Percentiles rank a stretch among this genome's conserved stretches.
phyloP scores from a whole-genome alignment of 2,113 vertebrate species.

The Struthidea cinerea region DNA sequence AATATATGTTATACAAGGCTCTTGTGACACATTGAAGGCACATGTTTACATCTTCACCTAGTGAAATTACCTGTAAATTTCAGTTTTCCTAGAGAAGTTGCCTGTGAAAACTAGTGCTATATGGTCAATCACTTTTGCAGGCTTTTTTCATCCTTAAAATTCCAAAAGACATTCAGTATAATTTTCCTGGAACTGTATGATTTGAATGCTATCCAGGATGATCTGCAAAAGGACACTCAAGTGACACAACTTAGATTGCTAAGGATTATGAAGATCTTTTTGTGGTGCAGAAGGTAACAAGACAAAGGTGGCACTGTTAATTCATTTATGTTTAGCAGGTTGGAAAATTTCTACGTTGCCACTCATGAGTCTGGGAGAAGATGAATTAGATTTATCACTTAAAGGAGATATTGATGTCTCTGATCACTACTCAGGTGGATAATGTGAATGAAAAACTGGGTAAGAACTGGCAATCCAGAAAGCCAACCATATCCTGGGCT shows the following conservation, averaged over 20 bases:
- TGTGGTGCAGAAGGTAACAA: neutral
- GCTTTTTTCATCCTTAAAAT: neutral
- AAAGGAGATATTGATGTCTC: neutral
- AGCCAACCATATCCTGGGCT: neutral
- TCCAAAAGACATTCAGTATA: neutral
- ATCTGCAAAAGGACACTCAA: neutral
- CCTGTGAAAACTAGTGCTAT: neutral
- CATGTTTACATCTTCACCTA: neutral
- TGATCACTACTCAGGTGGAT: neutral
- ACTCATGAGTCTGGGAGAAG: neutral
- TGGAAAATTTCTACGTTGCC: neutral
- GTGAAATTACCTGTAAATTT: neutral
- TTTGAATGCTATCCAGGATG: neutral
- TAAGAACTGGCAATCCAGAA: neutral
- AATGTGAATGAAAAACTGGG: neutral
- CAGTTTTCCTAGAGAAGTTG: neutral
- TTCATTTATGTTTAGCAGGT: neutral
- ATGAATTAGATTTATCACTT: neutral
- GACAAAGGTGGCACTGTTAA: fast-evolving
- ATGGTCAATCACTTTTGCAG: neutral
- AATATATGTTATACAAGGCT: neutral
- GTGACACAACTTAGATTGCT: neutral
- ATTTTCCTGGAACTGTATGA: neutral
- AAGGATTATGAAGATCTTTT: neutral
- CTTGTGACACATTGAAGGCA: neutral